Base-by-base conservation (phyloP, 2,888 invertebrate genomes). In the Metacarcinus magister region DNA sequence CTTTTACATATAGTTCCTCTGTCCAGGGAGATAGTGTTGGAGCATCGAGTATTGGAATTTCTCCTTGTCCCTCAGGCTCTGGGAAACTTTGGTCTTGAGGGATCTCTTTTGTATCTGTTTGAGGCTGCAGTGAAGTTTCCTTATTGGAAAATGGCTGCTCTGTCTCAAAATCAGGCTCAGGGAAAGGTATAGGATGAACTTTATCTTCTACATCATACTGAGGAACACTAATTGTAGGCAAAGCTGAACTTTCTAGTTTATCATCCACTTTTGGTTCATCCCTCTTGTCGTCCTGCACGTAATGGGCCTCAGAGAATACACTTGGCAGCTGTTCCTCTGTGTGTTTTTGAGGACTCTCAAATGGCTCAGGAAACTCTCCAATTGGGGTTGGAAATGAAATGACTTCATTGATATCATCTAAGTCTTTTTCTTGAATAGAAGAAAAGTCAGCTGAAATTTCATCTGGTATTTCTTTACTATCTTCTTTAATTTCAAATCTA, bases 351-450 rank as follows among this genome's bases (percentile, higher is more conserved):
- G 43, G 23, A 75, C 23, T 43, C 7, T 54, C 39, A 46, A 91
- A 44, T 39, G 92, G 94, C 28, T 44, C 60, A 32, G 96, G 96
- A 16, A 96, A 75, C 28, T 91, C 94, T 90, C 28, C 96, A 44
- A 75, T 48, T 16, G 96, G 94, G 16, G 32, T 5, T 60, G 96
- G 82, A 46, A 94, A 94, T 32, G 54, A 43, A 23, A 43, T 92
- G 39, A 32, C 48, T 44, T 32, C 39, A 94, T 92, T 60, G 67
- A 19, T 16, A 13, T 94, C 96, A 32, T 96, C 96, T 32, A 54
- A 67, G 23, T 43, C n/a, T 48, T 94, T 96, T 32, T 91, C 82
- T 7, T 90, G 91, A 90, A 96, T 46, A 10, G 39, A 23, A 46
- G 82, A 48, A 23, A 82, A 44, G 82, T 54, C 44, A 23, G 48